These are phyloP conservation scores for Enteromius radiatus DNA, from an alignment of 2,797 vertebrate species.

Conservation along the genomic window DNA sequence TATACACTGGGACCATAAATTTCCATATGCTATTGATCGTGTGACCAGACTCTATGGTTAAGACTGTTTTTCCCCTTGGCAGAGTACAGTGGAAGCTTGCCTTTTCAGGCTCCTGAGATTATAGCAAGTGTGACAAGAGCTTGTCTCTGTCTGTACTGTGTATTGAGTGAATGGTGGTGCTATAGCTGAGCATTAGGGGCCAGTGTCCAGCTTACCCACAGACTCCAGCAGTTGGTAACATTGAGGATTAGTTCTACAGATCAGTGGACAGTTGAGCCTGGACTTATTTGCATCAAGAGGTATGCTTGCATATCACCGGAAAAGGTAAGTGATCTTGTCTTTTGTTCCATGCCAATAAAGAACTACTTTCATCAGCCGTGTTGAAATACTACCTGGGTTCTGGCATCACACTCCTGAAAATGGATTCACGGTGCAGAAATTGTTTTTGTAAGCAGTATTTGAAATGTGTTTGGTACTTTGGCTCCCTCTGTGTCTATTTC, in stretches of 20 bases:
- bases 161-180: constrained; percentile 68
- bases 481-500: constrained; percentile 5
- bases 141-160: constrained; percentile 64
- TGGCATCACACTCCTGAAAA: constrained; percentile 96
- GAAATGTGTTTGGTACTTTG: constrained; percentile 61
- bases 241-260: constrained; percentile 99
- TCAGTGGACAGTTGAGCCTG: constrained; percentile 99
- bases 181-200: constrained; percentile 73
- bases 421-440: constrained; percentile 98
- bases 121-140: constrained; percentile 59
- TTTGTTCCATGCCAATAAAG: constrained; percentile 68
- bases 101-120: constrained; percentile 59
- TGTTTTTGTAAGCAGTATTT: constrained; percentile 59
- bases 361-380: constrained; percentile 58
- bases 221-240: constrained; percentile 98
- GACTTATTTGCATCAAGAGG: constrained; percentile 99
- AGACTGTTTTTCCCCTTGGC: constrained; percentile 3
- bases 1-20: not conserved
- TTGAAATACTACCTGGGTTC: constrained; percentile 84
- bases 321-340: constrained; percentile 92
- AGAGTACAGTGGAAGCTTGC: constrained; percentile 12
- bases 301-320: constrained; percentile 94
- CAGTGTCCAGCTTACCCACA: constrained; percentile 79
- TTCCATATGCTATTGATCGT: not conserved
- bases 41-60: constrained; percentile 4